Percentiles rank a stretch among this genome's conserved stretches.
Evolutionary conservation across 2,113 vertebrate genomes (phyloP).

Genomic region (Heterotis niloticus): DNA sequence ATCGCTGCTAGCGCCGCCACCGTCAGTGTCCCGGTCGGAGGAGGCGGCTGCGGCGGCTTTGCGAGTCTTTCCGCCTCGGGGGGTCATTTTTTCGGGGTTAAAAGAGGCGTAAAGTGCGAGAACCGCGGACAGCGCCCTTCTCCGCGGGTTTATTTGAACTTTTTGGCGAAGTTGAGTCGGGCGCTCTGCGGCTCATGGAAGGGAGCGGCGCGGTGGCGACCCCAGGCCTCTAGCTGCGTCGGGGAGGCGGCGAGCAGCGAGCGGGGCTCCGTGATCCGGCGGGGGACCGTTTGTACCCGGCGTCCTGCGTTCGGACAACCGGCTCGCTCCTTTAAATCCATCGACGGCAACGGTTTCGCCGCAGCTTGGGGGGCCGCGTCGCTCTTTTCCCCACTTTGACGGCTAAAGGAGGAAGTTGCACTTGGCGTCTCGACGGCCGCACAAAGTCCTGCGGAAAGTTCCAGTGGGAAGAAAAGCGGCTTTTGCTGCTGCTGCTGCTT

Average conservation of each 20-base stretch:
- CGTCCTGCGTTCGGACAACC: too few species aligned
- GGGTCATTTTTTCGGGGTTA: slow-evolving; percentile 36
- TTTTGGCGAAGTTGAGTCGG: slow-evolving; percentile 42
- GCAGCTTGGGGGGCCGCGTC: too few species aligned
- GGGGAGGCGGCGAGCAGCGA: too few species aligned
- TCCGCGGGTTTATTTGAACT: slow-evolving; percentile 37
- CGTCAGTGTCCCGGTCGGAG: slow-evolving; percentile 20
- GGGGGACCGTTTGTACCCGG: background rate
- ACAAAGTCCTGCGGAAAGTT: slow-evolving; percentile 20
- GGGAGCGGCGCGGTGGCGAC: slow-evolving; percentile 16
- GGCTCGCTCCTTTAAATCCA: too few species aligned
- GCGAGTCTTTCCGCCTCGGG: background rate
- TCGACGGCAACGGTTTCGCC: too few species aligned
- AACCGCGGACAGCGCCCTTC: slow-evolving; percentile 14
- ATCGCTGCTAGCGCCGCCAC: background rate
- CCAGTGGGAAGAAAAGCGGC: background rate
- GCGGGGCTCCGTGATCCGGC: background rate
- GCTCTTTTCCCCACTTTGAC: too few species aligned
- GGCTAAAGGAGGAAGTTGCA: slow-evolving; percentile 9
- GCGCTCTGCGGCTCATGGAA: slow-evolving; percentile 22
- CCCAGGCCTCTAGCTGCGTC: slow-evolving; percentile 34
- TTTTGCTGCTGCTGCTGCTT: background rate
- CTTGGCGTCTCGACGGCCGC: background rate
- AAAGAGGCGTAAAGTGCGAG: slow-evolving; percentile 20
- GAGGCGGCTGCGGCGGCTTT: slow-evolving; percentile 17